Evolutionary conservation across 2,888 invertebrate species (phyloP).

Genomic region (Troides helena): DNA sequence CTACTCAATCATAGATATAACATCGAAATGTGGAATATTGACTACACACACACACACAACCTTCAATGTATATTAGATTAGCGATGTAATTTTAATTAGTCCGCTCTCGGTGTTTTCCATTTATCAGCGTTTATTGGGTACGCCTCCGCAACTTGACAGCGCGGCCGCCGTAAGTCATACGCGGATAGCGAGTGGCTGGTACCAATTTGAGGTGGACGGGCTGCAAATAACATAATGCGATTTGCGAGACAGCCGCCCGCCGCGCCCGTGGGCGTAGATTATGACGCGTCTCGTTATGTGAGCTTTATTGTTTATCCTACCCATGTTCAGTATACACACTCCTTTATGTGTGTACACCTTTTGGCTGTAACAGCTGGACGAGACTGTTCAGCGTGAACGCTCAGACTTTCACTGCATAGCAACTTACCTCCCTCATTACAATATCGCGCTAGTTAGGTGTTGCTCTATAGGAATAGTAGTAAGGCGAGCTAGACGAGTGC

Average conservation of each 20-base stretch:
- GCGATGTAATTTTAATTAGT: conserved; percentile 9
- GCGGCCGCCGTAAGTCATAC: conserved; percentile 30
- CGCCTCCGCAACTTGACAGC: conserved; percentile 19
- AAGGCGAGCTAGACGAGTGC: too few species aligned
- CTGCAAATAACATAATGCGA: conserved; percentile 62
- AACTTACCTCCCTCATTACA: too few species aligned
- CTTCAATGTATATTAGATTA: background rate
- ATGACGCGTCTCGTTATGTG: conserved; percentile 68
- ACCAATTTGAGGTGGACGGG: conserved; percentile 41
- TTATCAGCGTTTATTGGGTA: conserved; percentile 29
- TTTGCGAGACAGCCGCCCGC: conserved; percentile 61
- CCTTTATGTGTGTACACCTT: too few species aligned
- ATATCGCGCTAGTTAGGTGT: too few species aligned
- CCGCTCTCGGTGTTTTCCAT: conserved; percentile 16
- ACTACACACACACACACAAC: too few species aligned
- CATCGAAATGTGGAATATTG: too few species aligned
- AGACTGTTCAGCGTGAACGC: too few species aligned
- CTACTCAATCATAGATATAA: too few species aligned
- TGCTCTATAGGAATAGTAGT: too few species aligned
- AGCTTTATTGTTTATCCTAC: conserved; percentile 58
- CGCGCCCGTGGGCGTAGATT: conserved; percentile 55
- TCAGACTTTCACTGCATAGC: too few species aligned
- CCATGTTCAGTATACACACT: too few species aligned
- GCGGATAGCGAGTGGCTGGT: conserved; percentile 19
- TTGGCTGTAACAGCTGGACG: too few species aligned